phyloP scores from a whole-genome alignment of 2,888 invertebrate genomes.

The Drosophila parthenogenetica region DNA sequence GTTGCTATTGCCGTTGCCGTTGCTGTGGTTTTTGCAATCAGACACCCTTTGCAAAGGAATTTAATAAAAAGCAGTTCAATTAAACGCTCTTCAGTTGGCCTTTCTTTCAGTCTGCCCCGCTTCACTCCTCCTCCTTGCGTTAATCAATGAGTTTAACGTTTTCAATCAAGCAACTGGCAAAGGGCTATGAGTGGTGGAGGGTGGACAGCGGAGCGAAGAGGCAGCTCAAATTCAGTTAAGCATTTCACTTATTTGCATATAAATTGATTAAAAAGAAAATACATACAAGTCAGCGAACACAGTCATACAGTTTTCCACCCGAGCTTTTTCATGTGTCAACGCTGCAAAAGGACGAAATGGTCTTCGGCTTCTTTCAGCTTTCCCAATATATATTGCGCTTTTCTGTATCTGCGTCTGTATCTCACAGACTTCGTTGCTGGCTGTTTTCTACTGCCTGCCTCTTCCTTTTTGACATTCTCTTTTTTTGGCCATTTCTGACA shows the following conservation, averaged over 20 bases:
- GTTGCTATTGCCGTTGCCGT: slow-evolving; percentile 1
- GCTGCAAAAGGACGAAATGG: slow-evolving; percentile 67
- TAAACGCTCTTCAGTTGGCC: slow-evolving; percentile 61
- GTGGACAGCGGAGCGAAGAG: slow-evolving; percentile 21
- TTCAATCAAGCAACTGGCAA: slow-evolving; percentile 76
- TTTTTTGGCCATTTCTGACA: slow-evolving; percentile 78
- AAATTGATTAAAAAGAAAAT: slow-evolving; percentile 82
- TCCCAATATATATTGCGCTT: not conserved
- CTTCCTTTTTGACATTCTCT: slow-evolving; percentile 5
- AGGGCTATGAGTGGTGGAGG: slow-evolving; percentile 38
- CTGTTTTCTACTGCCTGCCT: slow-evolving; percentile 7
- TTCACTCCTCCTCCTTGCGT: slow-evolving; percentile 45
- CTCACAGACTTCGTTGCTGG: slow-evolving; percentile 11
- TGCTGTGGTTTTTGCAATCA: slow-evolving; percentile 68
- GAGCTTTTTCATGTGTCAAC: slow-evolving; percentile 70
- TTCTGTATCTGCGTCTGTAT: slow-evolving; percentile 12
- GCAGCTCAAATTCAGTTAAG: slow-evolving; percentile 78
- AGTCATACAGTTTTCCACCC: slow-evolving; percentile 33
- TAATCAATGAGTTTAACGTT: slow-evolving; percentile 78
- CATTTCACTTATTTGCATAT: slow-evolving; percentile 83
- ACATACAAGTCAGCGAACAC: slow-evolving; percentile 54
- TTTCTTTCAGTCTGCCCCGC: slow-evolving; percentile 35
- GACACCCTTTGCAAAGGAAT: slow-evolving; percentile 59
- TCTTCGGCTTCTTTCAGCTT: slow-evolving; percentile 33
- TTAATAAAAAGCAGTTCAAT: slow-evolving; percentile 75